Evolutionary conservation across 2,888 invertebrate genomes (phyloP).

Genomic region (Deladenus siricidicola): DNA sequence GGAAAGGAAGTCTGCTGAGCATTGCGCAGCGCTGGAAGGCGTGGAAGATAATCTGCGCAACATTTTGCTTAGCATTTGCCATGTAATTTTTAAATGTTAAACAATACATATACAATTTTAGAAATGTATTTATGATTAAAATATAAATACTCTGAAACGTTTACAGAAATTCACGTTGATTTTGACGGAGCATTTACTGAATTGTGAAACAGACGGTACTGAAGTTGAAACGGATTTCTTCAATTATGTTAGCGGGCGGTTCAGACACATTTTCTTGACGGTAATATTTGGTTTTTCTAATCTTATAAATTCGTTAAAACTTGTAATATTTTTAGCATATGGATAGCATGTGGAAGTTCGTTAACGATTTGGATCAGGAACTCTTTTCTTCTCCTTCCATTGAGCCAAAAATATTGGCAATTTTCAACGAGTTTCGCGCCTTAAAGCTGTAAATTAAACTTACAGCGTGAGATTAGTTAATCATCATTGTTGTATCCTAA

Average conservation of each 20-base stretch:
- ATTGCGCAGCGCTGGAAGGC: constrained; percentile 9
- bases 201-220: constrained; percentile 82
- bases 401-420: constrained; percentile 87
- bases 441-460: too few species aligned
- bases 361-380: constrained; percentile 83
- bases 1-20: constrained; percentile 3
- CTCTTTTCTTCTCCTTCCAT: constrained; percentile 86
- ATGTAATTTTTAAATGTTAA: constrained; percentile 36
- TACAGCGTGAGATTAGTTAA: too few species aligned
- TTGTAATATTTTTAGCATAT: constrained; percentile 70
- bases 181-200: constrained; percentile 84
- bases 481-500: too few species aligned
- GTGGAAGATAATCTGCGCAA: constrained; percentile 25
- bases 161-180: constrained; percentile 85
- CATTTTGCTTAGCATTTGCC: constrained; percentile 41
- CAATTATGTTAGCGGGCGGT: constrained; percentile 76
- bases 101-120: too few species aligned
- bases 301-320: background rate
- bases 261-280: constrained; percentile 86
- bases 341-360: constrained; percentile 92
- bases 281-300: constrained; percentile 62
- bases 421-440: constrained; percentile 82
- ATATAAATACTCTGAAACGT: constrained; percentile 6
- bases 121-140: constrained; percentile 1
- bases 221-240: constrained; percentile 57